These are phyloP conservation scores for Sitta europaea DNA, from an alignment of 2,113 vertebrate species.

Conservation along the genomic window DNA sequence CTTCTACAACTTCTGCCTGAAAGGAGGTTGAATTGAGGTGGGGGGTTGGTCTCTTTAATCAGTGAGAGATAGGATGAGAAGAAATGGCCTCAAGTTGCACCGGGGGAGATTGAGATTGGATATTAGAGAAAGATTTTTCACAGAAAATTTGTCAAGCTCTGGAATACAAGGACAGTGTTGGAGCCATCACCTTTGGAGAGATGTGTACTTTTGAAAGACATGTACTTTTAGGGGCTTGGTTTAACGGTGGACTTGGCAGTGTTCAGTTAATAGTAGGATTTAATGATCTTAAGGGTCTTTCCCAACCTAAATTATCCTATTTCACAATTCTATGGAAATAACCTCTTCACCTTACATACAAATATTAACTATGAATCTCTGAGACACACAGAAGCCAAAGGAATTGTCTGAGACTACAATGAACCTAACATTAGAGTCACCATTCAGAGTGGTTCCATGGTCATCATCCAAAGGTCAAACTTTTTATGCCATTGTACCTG, in stretches of 20 bases:
- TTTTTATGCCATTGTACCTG: neutral
- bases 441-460: neutral
- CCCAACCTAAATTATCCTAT: neutral
- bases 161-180: neutral
- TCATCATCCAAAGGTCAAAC: neutral
- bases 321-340: neutral
- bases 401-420: neutral
- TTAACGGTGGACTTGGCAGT: rapidly evolving
- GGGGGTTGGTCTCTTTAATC: rapidly evolving
- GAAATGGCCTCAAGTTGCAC: neutral
- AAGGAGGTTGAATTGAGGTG: neutral
- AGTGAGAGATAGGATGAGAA: rapidly evolving
- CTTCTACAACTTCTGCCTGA: neutral
- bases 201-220: neutral
- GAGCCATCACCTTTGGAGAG: neutral
- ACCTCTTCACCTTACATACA: neutral
- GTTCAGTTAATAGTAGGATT: neutral
- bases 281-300: neutral
- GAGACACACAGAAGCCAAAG: neutral
- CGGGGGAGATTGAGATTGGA: neutral
- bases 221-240: neutral
- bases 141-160: neutral
- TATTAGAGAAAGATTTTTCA: neutral
- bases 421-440: neutral
- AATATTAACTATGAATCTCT: neutral